phyloP scores from a whole-genome alignment of 2,113 vertebrate genomes.

The Halcyon malimbica region DNA sequence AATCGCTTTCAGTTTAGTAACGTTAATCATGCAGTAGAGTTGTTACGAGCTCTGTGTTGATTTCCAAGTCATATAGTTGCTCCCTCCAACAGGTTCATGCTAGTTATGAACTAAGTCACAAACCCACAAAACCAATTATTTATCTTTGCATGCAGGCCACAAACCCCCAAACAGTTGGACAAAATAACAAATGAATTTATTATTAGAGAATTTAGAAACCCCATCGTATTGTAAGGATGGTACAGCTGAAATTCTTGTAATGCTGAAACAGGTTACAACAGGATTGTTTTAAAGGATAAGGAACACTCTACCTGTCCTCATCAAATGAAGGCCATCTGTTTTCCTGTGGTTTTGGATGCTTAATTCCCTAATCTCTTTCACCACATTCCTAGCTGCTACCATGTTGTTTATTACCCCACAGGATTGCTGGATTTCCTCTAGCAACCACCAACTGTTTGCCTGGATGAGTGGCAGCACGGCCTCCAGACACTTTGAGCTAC shows the following conservation, averaged over 20 bases:
- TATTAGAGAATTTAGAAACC: neutral
- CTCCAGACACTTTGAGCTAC: neutral
- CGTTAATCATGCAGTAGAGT: fast-evolving
- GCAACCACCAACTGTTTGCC: neutral
- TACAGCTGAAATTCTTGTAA: neutral
- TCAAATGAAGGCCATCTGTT: neutral
- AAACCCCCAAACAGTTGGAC: neutral
- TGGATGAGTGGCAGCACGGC: neutral
- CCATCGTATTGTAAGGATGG: neutral
- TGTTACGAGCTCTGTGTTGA: neutral
- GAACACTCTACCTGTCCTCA: neutral
- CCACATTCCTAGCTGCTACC: neutral
- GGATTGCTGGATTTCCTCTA: neutral
- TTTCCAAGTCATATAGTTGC: neutral
- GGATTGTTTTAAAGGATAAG: neutral
- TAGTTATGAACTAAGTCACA: neutral
- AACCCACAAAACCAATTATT: neutral
- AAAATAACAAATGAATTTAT: neutral
- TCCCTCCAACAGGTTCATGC: neutral
- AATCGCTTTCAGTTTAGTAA: neutral
- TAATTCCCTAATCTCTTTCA: neutral
- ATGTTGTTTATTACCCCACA: fast-evolving
- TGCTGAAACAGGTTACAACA: neutral
- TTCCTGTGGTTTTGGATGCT: neutral
- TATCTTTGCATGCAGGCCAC: neutral